Conservation (phyloP, 2,113 vertebrate genomes). For the Pangasianodon gigas region DNA sequence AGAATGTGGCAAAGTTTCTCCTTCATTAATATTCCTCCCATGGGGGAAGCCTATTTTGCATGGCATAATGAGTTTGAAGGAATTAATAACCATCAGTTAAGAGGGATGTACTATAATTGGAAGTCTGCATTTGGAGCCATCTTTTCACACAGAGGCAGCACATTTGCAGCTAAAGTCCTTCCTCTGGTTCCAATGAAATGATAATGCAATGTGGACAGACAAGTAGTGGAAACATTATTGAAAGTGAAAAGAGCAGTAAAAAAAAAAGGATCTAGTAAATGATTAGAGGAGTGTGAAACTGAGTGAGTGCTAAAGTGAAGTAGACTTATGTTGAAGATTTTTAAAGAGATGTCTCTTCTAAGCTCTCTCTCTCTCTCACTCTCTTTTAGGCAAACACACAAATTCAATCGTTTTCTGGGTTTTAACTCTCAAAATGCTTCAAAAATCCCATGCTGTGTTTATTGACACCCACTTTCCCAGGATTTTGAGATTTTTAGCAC, state of each 20-base stretch:
- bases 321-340: background rate
- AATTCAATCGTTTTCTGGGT: background rate
- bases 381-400: background rate
- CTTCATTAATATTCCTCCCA: slow-evolving; percentile 70
- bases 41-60: slow-evolving; percentile 70
- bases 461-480: background rate
- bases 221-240: slow-evolving; percentile 23
- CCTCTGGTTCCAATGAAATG: slow-evolving; percentile 42
- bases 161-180: slow-evolving; percentile 53
- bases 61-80: slow-evolving; percentile 74
- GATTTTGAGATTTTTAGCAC: too few species aligned
- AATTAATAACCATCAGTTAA: slow-evolving; percentile 77
- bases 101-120: slow-evolving; percentile 72
- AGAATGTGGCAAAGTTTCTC: slow-evolving; percentile 54
- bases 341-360: background rate
- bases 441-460: background rate
- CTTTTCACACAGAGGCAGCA: slow-evolving; percentile 57
- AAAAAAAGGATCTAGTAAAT: background rate
- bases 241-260: slow-evolving; percentile 23
- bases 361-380: background rate
- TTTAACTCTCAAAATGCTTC: background rate
- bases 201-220: slow-evolving; percentile 40
- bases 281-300: slow-evolving; percentile 14
- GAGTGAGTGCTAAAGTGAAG: background rate
- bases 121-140: slow-evolving; percentile 63